phyloP scores from a whole-genome alignment of 2,888 invertebrate species.

The Crematogaster levior region DNA sequence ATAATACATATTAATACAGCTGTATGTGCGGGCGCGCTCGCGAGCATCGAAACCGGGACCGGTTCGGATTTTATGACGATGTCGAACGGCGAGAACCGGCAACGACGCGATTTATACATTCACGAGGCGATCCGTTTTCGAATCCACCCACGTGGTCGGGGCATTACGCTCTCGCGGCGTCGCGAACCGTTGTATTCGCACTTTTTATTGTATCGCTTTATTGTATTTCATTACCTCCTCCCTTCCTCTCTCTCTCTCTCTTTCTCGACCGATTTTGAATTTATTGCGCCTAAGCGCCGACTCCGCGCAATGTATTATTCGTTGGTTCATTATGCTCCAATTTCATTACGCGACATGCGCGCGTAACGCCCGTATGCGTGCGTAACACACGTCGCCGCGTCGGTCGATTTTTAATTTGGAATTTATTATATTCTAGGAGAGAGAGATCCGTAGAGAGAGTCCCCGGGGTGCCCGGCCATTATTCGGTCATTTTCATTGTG shows the following conservation, averaged over 20 bases:
- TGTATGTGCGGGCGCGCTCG: slow-evolving; percentile 16
- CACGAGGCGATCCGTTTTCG: slow-evolving; percentile 67
- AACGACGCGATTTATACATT: slow-evolving; percentile 43
- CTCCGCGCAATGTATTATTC: slow-evolving; percentile 14
- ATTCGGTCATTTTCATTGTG: slow-evolving; percentile 39
- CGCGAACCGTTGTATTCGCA: slow-evolving; percentile 15
- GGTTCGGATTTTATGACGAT: slow-evolving; percentile 67
- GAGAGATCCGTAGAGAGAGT: slow-evolving; percentile 10
- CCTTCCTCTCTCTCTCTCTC: not conserved
- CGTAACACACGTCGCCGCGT: not conserved
- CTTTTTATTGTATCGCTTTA: slow-evolving; percentile 32
- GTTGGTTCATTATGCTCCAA: slow-evolving; percentile 26
- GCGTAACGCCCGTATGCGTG: not conserved
- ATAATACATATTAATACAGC: slow-evolving; percentile 54
- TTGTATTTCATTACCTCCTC: slow-evolving; percentile 10
- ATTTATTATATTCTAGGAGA: slow-evolving; percentile 35
- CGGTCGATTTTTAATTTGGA: slow-evolving; percentile 36
- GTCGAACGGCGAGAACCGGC: slow-evolving; percentile 57
- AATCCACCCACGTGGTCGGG: slow-evolving; percentile 58
- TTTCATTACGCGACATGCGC: slow-evolving; percentile 24
- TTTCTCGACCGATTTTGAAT: slow-evolving; percentile 8
- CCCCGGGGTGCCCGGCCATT: slow-evolving; percentile 2
- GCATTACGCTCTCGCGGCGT: slow-evolving; percentile 7
- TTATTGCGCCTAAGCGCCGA: slow-evolving; percentile 10
- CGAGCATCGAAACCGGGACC: slow-evolving; percentile 60